A percentile compares a stretch with the other conserved stretches of the same genome.
Conservation (phyloP, 2,797 vertebrate genomes). For the Todus mexicanus region DNA sequence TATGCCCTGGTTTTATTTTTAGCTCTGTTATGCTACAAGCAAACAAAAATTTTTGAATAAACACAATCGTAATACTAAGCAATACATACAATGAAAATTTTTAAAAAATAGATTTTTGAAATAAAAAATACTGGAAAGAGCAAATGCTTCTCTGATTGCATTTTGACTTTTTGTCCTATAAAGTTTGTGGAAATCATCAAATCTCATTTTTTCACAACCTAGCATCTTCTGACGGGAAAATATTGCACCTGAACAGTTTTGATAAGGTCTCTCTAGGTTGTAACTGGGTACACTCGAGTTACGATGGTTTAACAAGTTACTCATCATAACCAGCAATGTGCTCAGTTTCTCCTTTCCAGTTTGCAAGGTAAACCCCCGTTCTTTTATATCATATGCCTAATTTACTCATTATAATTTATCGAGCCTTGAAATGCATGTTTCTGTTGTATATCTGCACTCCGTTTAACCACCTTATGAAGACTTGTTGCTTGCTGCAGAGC, state of each 20-base stretch:
- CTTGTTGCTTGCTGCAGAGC: neutral
- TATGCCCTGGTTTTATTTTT: neutral
- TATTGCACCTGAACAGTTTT: neutral
- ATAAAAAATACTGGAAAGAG: neutral
- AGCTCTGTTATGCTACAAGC: neutral
- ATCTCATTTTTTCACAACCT: neutral
- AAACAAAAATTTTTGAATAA: neutral
- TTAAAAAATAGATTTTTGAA: neutral
- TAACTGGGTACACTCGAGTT: rapidly evolving
- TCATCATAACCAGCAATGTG: neutral
- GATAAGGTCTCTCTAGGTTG: neutral
- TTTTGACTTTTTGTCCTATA: neutral
- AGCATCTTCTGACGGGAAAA: neutral
- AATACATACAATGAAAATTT: neutral
- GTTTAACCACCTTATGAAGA: neutral
- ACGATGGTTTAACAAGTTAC: neutral
- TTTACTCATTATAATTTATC: neutral
- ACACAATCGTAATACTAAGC: neutral
- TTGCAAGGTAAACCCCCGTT: neutral
- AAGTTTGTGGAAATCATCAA: neutral
- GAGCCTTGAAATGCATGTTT: neutral
- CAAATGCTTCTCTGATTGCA: neutral
- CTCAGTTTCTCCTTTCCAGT: neutral
- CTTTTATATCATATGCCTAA: neutral
- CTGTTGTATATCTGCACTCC: neutral